Evolutionary conservation across 2,113 vertebrate genomes (phyloP), one percentile per base, ranked within the genome.

Genomic region (Pomatorhinus ruficollis): DNA sequence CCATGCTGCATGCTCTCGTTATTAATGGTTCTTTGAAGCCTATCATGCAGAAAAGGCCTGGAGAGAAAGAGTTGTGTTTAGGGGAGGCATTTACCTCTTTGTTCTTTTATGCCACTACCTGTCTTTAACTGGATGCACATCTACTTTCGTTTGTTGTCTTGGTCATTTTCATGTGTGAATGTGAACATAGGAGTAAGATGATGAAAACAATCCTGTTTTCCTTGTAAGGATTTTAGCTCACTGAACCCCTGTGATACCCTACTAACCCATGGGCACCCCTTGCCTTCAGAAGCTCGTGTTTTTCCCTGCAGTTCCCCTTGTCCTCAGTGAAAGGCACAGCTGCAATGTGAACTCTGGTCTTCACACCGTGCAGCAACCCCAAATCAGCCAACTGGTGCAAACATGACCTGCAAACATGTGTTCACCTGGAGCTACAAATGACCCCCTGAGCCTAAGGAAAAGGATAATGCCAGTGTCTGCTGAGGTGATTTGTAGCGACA

Each of bases 401-500:
- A 76, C 18, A 15, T 40, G 15, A 42, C 45, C 52, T 64, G 31
- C 20, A 66, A 74, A 65, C 17, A 3, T 14, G 30, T 61, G 37
- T 9, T 85, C 68, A 75, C 49, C 76, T 65, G 37, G 5, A 83
- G 77, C 37, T 77, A 71, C 57, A 66, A 72, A 68, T n/a, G 65
- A 78, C 52, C 60, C 57, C 22, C 49, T 35, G 37, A 68, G 45
- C 50, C 70, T 49, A 40, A 66, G 63, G 37, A 71, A 90, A 85
- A 65, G 22, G 22, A 42, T 53, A 82, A 87, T 57, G 27, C 42
- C 54, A 59, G 0, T 40, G 59, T 35, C 40, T 63, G 18, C 22
- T 89, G 80, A 83, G 40, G 45, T 93, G 86, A 95, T 89, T 59
- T 91, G 84, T 57, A 87, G 49, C 50, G 91, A 80, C 37, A 61